Percentiles rank a stretch among this genome's conserved stretches.
phyloP scores from a whole-genome alignment of 2,888 invertebrate genomes.

The Amphimallon solstitiale region DNA sequence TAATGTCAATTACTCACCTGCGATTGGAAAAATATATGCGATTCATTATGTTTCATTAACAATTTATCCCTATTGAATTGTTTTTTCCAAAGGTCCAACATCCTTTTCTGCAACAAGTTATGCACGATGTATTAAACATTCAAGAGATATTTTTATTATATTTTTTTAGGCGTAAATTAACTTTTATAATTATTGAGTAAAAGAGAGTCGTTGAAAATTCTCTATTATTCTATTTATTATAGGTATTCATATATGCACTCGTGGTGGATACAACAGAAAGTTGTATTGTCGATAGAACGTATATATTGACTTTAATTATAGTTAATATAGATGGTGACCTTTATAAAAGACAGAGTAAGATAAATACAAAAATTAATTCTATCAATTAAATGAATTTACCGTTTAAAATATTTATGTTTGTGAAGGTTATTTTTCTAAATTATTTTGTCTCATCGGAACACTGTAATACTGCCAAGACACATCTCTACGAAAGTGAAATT shows the following conservation, averaged over 20 bases:
- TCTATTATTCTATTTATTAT: too few species aligned
- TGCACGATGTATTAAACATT: neutral
- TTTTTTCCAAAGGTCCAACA: slow-evolving; percentile 53
- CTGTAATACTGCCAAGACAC: neutral
- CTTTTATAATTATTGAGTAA: too few species aligned
- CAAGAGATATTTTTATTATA: neutral
- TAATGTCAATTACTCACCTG: slow-evolving; percentile 57
- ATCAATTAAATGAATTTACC: slow-evolving; percentile 27
- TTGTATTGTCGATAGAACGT: neutral
- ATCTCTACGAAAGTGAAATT: slow-evolving; percentile 19
- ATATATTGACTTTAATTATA: slow-evolving; percentile 6
- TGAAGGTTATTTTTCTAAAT: neutral
- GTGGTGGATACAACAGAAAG: neutral
- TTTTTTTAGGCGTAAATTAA: neutral
- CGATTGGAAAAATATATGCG: slow-evolving; percentile 54
- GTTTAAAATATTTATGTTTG: neutral
- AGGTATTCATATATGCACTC: too few species aligned
- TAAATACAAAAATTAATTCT: slow-evolving; percentile 18
- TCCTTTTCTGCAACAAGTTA: slow-evolving; percentile 41
- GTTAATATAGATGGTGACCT: slow-evolving; percentile 2
- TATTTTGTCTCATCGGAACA: neutral
- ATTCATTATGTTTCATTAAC: slow-evolving; percentile 53
- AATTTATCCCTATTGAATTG: slow-evolving; percentile 53
- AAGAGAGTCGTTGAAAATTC: too few species aligned
- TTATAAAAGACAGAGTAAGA: neutral